phyloP scores from a whole-genome alignment of 2,113 vertebrate species.

The Stictonetta naevosa region DNA sequence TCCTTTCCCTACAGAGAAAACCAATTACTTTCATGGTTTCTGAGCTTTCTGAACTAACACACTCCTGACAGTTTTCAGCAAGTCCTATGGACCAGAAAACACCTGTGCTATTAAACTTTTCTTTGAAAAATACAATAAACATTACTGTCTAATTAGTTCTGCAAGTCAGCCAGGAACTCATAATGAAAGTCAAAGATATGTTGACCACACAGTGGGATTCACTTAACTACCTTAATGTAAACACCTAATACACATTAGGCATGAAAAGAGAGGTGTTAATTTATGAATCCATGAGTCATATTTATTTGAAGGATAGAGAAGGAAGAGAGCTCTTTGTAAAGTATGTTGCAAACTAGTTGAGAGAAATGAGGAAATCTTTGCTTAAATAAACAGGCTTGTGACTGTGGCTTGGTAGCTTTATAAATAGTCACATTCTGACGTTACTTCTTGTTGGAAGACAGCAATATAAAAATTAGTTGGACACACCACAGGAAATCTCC shows the following conservation, averaged over 20 bases:
- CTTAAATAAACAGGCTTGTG: not conserved
- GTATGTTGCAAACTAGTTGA: not conserved
- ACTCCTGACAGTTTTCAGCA: not conserved
- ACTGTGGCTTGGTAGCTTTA: not conserved
- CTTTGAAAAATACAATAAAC: not conserved
- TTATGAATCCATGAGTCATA: not conserved
- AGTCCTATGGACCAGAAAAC: not conserved
- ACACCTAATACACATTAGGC: not conserved
- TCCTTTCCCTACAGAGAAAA: not conserved
- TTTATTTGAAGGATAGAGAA: not conserved
- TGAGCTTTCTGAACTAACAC: not conserved
- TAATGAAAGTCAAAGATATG: not conserved
- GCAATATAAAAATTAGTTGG: not conserved
- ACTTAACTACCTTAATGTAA: not conserved
- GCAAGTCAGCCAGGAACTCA: not conserved
- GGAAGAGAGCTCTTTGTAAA: not conserved
- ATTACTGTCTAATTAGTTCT: not conserved
- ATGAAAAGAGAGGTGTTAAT: not conserved
- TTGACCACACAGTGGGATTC: not conserved
- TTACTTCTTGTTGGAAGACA: not conserved
- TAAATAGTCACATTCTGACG: not conserved
- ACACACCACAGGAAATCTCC: not conserved
- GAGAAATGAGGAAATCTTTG: not conserved
- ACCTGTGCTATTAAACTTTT: not conserved
- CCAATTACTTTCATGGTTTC: not conserved